These are phyloP conservation scores for Zeuzera pyrina DNA, from an alignment of 2,888 invertebrate species.

Conservation along the genomic window DNA sequence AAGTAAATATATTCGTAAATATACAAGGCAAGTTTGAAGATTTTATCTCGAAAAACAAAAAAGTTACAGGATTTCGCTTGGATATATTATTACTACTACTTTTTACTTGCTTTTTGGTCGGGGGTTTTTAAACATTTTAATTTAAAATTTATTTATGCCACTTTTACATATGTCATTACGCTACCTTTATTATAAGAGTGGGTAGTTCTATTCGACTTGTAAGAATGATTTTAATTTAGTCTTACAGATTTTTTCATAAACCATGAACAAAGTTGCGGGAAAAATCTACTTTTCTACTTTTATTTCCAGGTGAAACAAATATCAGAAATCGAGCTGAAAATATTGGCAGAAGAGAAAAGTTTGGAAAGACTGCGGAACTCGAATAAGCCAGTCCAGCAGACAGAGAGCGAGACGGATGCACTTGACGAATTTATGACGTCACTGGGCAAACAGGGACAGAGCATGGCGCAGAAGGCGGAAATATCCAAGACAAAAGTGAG, in stretches of 20 bases:
- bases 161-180: too few relatives aligned
- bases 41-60: too few relatives aligned
- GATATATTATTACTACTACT: too few relatives aligned
- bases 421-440: constrained; percentile 89
- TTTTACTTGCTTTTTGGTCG: not conserved
- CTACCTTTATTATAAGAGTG: too few relatives aligned
- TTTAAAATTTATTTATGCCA: too few relatives aligned
- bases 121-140: too few relatives aligned
- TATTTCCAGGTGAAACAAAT: constrained; percentile 76
- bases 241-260: not conserved
- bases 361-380: constrained; percentile 41
- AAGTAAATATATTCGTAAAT: too few relatives aligned
- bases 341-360: constrained; percentile 45
- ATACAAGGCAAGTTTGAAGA: too few relatives aligned
- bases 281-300: constrained; percentile 1
- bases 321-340: constrained; percentile 69
- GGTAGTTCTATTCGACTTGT: too few relatives aligned
- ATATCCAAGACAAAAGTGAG: constrained; percentile 67
- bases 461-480: constrained; percentile 76
- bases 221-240: too few relatives aligned
- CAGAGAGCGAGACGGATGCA: constrained; percentile 75
- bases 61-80: too few relatives aligned
- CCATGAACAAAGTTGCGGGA: not conserved
- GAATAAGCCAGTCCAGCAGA: constrained; percentile 22
- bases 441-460: constrained; percentile 70